Evolutionary conservation across 53 echinoderm and acorn worm genomes (phyloP).

Genomic region (Pentamera pediparva): DNA sequence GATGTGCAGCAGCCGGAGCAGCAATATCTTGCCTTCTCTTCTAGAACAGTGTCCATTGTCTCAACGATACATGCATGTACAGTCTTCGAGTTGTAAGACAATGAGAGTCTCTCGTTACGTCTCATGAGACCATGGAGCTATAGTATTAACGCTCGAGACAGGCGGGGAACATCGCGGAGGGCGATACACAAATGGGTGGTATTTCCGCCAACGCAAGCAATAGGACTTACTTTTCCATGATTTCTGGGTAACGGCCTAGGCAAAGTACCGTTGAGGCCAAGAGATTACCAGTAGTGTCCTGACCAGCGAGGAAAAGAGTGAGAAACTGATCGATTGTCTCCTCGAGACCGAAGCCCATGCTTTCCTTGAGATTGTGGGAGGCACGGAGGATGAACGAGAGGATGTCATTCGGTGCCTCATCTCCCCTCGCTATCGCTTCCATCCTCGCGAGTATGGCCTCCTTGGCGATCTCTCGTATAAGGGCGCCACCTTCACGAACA

Average conservation of each 20-base stretch:
- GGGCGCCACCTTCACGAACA: not conserved
- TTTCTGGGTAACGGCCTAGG: conserved; percentile 48
- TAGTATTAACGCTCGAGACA: too few species aligned
- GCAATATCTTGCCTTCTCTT: too few species aligned
- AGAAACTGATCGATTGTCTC: conserved; percentile 59
- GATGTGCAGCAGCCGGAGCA: too few species aligned
- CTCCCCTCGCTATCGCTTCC: conserved; percentile 49
- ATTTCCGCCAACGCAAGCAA: too few species aligned
- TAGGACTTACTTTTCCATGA: conserved; percentile 48
- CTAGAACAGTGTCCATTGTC: too few species aligned
- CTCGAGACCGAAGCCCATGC: conserved; percentile 30
- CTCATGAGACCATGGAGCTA: too few species aligned
- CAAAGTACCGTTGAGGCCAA: conserved; percentile 40
- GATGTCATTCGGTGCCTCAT: conserved; percentile 54
- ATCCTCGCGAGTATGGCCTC: conserved; percentile 31
- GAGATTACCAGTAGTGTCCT: conserved; percentile 62
- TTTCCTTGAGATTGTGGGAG: conserved; percentile 38
- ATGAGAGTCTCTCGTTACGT: too few species aligned
- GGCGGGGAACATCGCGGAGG: too few species aligned
- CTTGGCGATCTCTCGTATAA: conserved; percentile 1
- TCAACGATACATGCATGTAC: too few species aligned
- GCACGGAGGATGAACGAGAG: conserved; percentile 52
- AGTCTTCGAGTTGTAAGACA: too few species aligned
- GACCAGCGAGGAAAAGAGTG: conserved; percentile 55
- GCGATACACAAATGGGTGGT: too few species aligned